phyloP scores from a whole-genome alignment of 1,140 invertebrate genomes.

The Bombus breviceps region DNA sequence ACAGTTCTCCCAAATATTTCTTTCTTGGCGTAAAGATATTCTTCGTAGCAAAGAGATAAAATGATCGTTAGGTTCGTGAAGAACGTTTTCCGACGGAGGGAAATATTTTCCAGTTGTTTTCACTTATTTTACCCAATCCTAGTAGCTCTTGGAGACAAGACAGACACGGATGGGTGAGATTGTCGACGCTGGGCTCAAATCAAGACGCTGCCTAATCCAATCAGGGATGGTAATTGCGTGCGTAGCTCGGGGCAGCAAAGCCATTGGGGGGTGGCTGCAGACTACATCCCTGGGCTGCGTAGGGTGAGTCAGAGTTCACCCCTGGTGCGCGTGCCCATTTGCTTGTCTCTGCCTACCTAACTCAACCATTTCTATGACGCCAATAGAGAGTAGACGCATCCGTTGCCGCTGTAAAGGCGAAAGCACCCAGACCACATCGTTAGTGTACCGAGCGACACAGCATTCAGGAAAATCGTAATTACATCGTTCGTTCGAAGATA shows the following conservation, averaged over 20 bases:
- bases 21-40: neutral
- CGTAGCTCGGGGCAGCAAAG: slow-evolving; percentile 76
- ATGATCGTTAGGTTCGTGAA: too few species aligned
- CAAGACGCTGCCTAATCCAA: slow-evolving; percentile 81
- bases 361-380: slow-evolving; percentile 65
- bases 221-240: slow-evolving; percentile 81
- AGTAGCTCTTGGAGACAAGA: slow-evolving; percentile 51
- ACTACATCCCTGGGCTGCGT: slow-evolving; percentile 57
- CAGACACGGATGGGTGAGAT: slow-evolving; percentile 66
- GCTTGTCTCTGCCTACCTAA: slow-evolving; percentile 58
- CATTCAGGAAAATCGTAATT: slow-evolving; percentile 3
- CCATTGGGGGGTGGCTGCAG: slow-evolving; percentile 60
- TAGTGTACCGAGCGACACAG: neutral
- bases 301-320: slow-evolving; percentile 75
- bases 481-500: neutral
- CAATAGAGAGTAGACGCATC: slow-evolving; percentile 56
- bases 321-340: slow-evolving; percentile 65
- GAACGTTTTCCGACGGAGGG: too few species aligned
- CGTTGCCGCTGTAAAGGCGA: slow-evolving; percentile 27
- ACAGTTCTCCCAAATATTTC: neutral
- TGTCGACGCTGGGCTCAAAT: slow-evolving; percentile 76
- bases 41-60: too few species aligned
- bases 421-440: slow-evolving; percentile 1
- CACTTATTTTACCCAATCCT: neutral
- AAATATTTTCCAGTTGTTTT: slow-evolving; percentile 12